phyloP scores from a whole-genome alignment of 1,140 invertebrate species.

The Tribolium castaneum region DNA sequence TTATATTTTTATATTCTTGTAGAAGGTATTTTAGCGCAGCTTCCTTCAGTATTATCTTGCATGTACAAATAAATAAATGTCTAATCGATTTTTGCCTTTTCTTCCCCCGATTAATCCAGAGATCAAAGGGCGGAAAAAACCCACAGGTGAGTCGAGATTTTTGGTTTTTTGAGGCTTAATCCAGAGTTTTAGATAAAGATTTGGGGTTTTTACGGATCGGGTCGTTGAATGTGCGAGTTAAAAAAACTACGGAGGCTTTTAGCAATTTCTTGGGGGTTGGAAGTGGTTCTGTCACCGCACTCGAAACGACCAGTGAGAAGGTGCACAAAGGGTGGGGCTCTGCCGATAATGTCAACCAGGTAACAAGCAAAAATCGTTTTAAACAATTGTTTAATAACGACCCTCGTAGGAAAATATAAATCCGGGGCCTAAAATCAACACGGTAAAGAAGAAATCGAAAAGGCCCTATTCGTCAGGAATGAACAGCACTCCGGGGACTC shows the following conservation, averaged over 20 bases:
- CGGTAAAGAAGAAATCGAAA: slow-evolving; percentile 71
- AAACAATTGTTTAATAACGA: slow-evolving; percentile 9
- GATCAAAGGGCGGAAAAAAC: slow-evolving; percentile 79
- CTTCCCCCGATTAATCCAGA: slow-evolving; percentile 66
- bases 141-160: slow-evolving; percentile 68
- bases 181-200: slow-evolving; percentile 75
- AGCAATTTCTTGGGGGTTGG: slow-evolving; percentile 87
- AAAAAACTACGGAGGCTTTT: slow-evolving; percentile 90
- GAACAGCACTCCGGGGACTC: slow-evolving; percentile 72
- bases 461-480: slow-evolving; percentile 62
- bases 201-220: slow-evolving; percentile 89
- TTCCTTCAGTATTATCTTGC: slow-evolving; percentile 3
- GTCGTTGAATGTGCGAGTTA: slow-evolving; percentile 90
- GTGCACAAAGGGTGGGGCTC: slow-evolving; percentile 88
- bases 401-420: slow-evolving; percentile 13
- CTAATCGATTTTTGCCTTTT: slow-evolving; percentile 3
- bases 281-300: slow-evolving; percentile 61
- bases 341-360: slow-evolving; percentile 82
- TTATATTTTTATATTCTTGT: slow-evolving; percentile 19
- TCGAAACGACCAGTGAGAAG: slow-evolving; percentile 65
- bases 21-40: background rate
- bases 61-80: slow-evolving; percentile 18
- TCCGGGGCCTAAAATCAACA: slow-evolving; percentile 75
- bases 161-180: background rate
- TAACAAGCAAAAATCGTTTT: slow-evolving; percentile 58